A percentile compares a stretch with the other conserved stretches of the same genome.
phyloP scores from a whole-genome alignment of 2,888 invertebrate species.

The Stenodema calcarata region DNA sequence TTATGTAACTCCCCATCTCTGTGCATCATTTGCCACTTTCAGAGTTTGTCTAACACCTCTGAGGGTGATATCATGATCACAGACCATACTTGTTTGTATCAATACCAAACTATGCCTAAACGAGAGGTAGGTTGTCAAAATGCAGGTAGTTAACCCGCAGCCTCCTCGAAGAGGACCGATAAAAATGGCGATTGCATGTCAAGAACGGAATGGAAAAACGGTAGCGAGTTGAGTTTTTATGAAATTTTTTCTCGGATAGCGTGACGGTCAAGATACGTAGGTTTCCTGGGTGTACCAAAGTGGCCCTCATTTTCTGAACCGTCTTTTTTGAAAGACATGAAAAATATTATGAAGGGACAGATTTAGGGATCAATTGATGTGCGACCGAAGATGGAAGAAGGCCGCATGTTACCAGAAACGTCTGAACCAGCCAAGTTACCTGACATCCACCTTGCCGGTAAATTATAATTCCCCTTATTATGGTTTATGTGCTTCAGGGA shows the following conservation, averaged over 20 bases:
- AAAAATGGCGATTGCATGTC: conserved; percentile 24
- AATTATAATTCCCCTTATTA: not conserved
- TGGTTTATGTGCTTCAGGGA: not conserved
- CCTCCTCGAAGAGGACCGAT: not conserved
- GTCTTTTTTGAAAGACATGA: conserved; percentile 13
- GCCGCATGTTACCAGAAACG: not conserved
- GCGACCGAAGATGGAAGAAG: not conserved
- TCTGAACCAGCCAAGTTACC: not conserved
- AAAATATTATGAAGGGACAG: conserved; percentile 27
- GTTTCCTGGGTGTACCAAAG: conserved; percentile 23
- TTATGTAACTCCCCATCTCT: too few relatives aligned
- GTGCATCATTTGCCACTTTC: too few relatives aligned
- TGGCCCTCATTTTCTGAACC: conserved; percentile 2
- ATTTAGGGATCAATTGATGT: conserved; percentile 12
- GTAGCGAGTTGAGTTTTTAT: conserved; percentile 17
- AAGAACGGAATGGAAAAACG: conserved; percentile 3
- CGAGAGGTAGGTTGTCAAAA: too few relatives aligned
- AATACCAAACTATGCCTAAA: too few relatives aligned
- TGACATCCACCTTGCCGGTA: not conserved
- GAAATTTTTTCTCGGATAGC: conserved; percentile 1
- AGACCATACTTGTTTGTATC: too few relatives aligned
- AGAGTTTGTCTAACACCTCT: too few relatives aligned
- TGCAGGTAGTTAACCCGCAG: too few relatives aligned
- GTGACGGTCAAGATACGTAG: conserved; percentile 1
- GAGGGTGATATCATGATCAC: too few relatives aligned